These are phyloP conservation scores for Aspiorhynchus laticeps DNA, from an alignment of 2,113 vertebrate species.

Conservation along the genomic window DNA sequence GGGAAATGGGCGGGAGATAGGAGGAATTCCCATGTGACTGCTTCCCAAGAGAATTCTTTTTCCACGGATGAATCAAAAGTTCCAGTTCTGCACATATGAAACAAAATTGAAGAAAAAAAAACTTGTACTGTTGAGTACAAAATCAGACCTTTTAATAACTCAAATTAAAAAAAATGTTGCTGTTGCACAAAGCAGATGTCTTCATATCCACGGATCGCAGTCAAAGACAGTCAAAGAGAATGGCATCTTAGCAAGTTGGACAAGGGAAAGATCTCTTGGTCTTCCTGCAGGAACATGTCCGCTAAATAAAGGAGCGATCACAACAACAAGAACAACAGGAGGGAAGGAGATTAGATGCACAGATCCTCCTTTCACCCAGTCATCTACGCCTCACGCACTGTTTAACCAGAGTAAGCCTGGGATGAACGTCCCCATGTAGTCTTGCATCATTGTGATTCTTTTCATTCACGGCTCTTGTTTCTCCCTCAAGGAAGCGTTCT, in stretches of 20 bases:
- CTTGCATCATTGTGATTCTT: slow-evolving; percentile 40
- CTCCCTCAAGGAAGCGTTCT: slow-evolving; percentile 16
- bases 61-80: slow-evolving; percentile 30
- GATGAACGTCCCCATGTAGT: slow-evolving; percentile 17
- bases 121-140: background rate
- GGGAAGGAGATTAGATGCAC: slow-evolving; percentile 28
- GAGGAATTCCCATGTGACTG: slow-evolving; percentile 51
- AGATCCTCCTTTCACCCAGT: slow-evolving; percentile 11
- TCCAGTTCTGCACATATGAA: background rate
- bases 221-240: background rate
- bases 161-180: background rate
- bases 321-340: slow-evolving; percentile 27
- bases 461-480: slow-evolving; percentile 26
- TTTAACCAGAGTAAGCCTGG: background rate
- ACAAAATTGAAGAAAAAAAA: background rate
- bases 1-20: background rate
- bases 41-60: slow-evolving; percentile 14
- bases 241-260: background rate
- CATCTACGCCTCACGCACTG: slow-evolving; percentile 22
- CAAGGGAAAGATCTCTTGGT: background rate
- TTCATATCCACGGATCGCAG: background rate
- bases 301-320: slow-evolving; percentile 33
- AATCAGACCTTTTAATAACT: background rate
- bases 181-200: background rate
- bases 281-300: slow-evolving; percentile 44